phyloP scores from a whole-genome alignment of 1,140 invertebrate genomes.

The Cydia fagiglandana region DNA sequence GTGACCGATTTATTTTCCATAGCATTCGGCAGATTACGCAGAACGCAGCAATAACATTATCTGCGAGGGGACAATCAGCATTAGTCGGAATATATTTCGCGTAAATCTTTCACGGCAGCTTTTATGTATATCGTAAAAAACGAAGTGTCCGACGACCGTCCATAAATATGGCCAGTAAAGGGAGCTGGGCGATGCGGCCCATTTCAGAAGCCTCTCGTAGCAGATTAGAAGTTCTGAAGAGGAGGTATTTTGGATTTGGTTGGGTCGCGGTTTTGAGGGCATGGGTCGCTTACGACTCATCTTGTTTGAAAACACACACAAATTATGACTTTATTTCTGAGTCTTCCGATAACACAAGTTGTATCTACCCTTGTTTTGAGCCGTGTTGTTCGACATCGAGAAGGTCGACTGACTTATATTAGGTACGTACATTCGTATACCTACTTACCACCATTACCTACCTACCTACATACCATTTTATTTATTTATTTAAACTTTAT shows the following conservation, averaged over 20 bases:
- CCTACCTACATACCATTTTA: too few relatives aligned
- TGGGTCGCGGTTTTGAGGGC: slow-evolving; percentile 3
- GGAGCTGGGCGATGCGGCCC: slow-evolving; percentile 29
- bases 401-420: too few relatives aligned
- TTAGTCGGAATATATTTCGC: slow-evolving; percentile 74
- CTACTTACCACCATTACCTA: too few relatives aligned
- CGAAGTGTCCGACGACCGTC: slow-evolving; percentile 64
- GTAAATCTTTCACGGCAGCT: slow-evolving; percentile 74
- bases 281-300: slow-evolving; percentile 22
- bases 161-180: slow-evolving; percentile 74
- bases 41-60: slow-evolving; percentile 53
- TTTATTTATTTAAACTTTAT: too few relatives aligned
- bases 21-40: slow-evolving; percentile 35
- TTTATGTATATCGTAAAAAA: slow-evolving; percentile 78
- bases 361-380: slow-evolving; percentile 1
- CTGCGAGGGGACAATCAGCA: slow-evolving; percentile 61
- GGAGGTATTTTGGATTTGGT: slow-evolving; percentile 5
- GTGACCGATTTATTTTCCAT: slow-evolving; percentile 43
- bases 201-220: background rate
- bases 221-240: background rate
- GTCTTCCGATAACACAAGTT: background rate
- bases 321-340: slow-evolving; percentile 29
- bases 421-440: too few relatives aligned
- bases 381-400: background rate
- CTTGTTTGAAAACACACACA: slow-evolving; percentile 27